Conservation (phyloP, 2,113 vertebrate species). For the Sardina pilchardus region DNA sequence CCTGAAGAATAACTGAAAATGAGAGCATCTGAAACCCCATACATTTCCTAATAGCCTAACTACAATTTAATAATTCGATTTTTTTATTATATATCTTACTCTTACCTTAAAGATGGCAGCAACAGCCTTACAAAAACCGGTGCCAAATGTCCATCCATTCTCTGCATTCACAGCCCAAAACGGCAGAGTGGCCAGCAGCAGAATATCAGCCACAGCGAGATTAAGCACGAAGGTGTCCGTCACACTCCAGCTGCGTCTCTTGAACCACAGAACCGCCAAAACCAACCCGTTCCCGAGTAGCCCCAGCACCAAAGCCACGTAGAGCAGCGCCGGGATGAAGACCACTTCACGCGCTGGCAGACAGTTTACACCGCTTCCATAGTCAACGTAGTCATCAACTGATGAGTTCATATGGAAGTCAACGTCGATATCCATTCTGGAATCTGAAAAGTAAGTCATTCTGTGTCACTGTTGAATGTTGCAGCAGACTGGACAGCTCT, state of each 20-base stretch:
- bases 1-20: neutral
- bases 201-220: conserved; percentile 66
- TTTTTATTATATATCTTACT: neutral
- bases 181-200: conserved; percentile 78
- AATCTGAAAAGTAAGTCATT: conserved; percentile 38
- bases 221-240: conserved; percentile 79
- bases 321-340: conserved; percentile 68
- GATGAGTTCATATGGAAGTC: conserved; percentile 43
- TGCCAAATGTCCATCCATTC: conserved; percentile 61
- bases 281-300: conserved; percentile 75
- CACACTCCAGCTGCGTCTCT: conserved; percentile 60
- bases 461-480: neutral
- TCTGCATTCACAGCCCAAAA: conserved; percentile 72
- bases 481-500: neutral
- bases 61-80: too few species aligned
- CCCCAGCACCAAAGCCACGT: conserved; percentile 68
- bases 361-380: conserved; percentile 20
- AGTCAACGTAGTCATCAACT: conserved; percentile 38
- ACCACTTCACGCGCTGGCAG: conserved; percentile 38
- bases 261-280: conserved; percentile 63
- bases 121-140: conserved; percentile 67
- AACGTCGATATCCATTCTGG: conserved; percentile 54
- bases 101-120: conserved; percentile 73
- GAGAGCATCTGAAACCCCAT: neutral
- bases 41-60: neutral